Evolutionary conservation across 1,140 invertebrate species (phyloP), one percentile per base, ranked within the genome.

Genomic region (Aphis craccivora): DNA sequence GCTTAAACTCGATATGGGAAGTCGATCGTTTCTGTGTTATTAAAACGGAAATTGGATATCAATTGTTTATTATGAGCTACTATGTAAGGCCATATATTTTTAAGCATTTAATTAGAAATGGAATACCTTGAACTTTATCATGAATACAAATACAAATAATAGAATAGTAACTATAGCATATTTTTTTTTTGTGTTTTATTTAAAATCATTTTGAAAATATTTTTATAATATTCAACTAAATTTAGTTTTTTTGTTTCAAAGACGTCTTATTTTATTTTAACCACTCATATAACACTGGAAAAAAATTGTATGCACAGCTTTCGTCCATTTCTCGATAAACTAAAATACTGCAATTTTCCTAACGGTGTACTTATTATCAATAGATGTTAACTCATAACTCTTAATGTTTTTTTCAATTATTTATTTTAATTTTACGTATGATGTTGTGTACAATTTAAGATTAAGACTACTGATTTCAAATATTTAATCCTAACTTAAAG

Each of bases 71-170:
- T 43, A 86, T 83, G 0, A 40, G 37, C 14, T 84, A 14, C 37
- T 86, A 86, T 86, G 45, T 43, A 43, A 86, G 83, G 83, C 40
- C 40, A 86, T 45, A 43, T 86, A 45, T 84, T 84, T 43, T 84
- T 25, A 84, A 40, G 3, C 9, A 40, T 84, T 23, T 84, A 84
- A 43, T 84, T 40, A 25, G 83, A 84, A 37, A 84, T 84, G 7
- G 81, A 84, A 84, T 84, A 84, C 40, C 83, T 84, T 84, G 83
- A 84, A 23, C 20, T 83, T 40, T 23, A 40, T 22, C 20, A 37
- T 37, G 76, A 83, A 83, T 83, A 83, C 2, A 1, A 83, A 37
- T 83, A 22, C n/a, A 83, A 37, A 83, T 18, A 20, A 37, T 67
- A 67, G 9, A 67, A n/a, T n/a, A 67, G 11, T 67, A n/a, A n/a